These are phyloP conservation scores for Acrobeloides nanus DNA, from an alignment of 2,888 invertebrate genomes.

Conservation along the genomic window DNA sequence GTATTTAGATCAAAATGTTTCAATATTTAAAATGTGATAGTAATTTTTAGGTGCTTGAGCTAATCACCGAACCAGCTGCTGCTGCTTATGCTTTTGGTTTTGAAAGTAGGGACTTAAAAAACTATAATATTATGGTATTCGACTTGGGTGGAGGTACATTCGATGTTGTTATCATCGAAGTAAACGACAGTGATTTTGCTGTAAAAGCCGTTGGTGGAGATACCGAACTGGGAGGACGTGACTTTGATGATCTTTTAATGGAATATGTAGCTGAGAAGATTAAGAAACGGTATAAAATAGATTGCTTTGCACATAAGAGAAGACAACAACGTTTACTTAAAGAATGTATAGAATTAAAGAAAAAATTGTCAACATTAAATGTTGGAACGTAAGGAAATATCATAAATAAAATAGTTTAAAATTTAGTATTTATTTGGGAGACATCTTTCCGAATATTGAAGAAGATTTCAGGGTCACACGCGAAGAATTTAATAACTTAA, in stretches of 20 bases:
- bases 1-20: too few relatives aligned
- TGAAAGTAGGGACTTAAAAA: neutral
- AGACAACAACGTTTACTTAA: neutral
- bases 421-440: constrained; percentile 2
- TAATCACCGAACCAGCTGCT: too few relatives aligned
- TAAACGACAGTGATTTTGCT: neutral
- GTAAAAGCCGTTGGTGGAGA: constrained; percentile 2
- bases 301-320: constrained; percentile 1
- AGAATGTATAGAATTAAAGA: too few relatives aligned
- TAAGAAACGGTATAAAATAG: neutral
- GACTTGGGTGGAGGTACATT: constrained; percentile 10
- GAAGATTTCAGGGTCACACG: constrained; percentile 1
- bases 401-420: neutral
- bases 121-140: constrained; percentile 7
- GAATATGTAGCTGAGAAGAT: too few relatives aligned
- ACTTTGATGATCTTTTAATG: neutral
- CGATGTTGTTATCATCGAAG: constrained; percentile 8
- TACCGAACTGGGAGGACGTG: constrained; percentile 1
- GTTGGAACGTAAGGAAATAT: neutral
- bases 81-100: constrained; percentile 7
- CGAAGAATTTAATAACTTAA: neutral
- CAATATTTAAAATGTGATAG: too few relatives aligned
- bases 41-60: too few relatives aligned
- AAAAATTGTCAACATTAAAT: neutral
- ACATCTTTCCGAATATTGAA: neutral